Conservation (phyloP, 2,797 vertebrate genomes). For the Danionella dracula region DNA sequence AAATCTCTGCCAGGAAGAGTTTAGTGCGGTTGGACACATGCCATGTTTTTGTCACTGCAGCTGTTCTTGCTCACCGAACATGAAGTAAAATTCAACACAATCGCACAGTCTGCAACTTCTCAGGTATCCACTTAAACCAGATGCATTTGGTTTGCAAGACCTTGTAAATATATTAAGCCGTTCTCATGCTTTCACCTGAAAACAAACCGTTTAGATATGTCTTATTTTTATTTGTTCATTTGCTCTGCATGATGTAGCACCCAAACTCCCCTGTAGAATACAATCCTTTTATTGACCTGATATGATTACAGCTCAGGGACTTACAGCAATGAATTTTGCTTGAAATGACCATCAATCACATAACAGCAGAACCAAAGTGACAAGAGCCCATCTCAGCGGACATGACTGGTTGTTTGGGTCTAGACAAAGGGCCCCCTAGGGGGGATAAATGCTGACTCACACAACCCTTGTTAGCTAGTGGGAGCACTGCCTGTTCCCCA, state of each 20-base stretch:
- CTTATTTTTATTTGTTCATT: neutral
- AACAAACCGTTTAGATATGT: slow-evolving; percentile 5
- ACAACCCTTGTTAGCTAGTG: slow-evolving; percentile 35
- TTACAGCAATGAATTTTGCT: neutral
- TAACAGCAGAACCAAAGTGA: neutral
- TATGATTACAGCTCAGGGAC: neutral
- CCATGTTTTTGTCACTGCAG: slow-evolving; percentile 14
- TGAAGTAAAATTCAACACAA: slow-evolving; percentile 5
- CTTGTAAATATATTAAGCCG: neutral
- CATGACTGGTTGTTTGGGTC: slow-evolving; percentile 23
- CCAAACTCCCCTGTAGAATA: neutral
- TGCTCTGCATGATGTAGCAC: neutral
- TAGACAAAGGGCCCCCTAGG: slow-evolving; percentile 39
- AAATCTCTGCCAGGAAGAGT: slow-evolving; percentile 33
- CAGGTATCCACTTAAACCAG: slow-evolving; percentile 1
- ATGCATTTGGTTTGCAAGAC: slow-evolving; percentile 7
- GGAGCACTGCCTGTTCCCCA: slow-evolving; percentile 28
- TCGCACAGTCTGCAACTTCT: slow-evolving; percentile 2
- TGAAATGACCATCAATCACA: neutral
- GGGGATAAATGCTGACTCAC: slow-evolving; percentile 47
- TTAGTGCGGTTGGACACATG: slow-evolving; percentile 26
- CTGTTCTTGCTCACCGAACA: slow-evolving; percentile 10
- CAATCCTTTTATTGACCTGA: neutral
- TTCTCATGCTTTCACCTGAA: neutral
- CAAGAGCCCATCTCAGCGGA: neutral